These are phyloP conservation scores for Psephotus haematonotus DNA, from an alignment of 2,113 vertebrate species.

Conservation along the genomic window DNA sequence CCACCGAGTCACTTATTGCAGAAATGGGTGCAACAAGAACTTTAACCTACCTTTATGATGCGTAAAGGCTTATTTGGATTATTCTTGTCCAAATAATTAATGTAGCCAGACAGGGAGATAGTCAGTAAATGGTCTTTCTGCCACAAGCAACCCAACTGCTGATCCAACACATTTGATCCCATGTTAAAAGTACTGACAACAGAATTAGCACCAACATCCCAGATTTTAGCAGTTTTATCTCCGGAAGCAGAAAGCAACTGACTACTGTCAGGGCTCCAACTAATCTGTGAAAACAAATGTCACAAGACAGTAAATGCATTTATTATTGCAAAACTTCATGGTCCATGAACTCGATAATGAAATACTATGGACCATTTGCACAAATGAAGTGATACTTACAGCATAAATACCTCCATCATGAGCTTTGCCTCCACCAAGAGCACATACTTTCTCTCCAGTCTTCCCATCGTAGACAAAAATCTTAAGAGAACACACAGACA, in stretches of 20 bases:
- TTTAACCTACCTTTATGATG: constrained; percentile 84
- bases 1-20: not conserved
- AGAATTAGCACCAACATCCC: constrained; percentile 86
- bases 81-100: constrained; percentile 97
- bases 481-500: constrained; percentile 58
- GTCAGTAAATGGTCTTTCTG: constrained; percentile 90
- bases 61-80: constrained; percentile 90
- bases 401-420: constrained; percentile 96
- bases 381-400: constrained; percentile 77
- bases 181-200: constrained; percentile 89
- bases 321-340: not conserved
- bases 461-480: constrained; percentile 90
- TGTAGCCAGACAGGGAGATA: constrained; percentile 91
- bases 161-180: constrained; percentile 87
- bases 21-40: not conserved
- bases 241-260: constrained; percentile 94
- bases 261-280: constrained; percentile 92
- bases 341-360: not conserved
- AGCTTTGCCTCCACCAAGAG: constrained; percentile 86
- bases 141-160: constrained; percentile 98
- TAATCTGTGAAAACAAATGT: constrained; percentile 70
- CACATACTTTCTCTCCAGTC: constrained; percentile 78
- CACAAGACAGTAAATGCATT: not conserved
- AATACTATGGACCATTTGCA: not conserved
- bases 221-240: constrained; percentile 95